phyloP scores from a whole-genome alignment of 2,113 vertebrate species.

The Dinomys branickii region DNA sequence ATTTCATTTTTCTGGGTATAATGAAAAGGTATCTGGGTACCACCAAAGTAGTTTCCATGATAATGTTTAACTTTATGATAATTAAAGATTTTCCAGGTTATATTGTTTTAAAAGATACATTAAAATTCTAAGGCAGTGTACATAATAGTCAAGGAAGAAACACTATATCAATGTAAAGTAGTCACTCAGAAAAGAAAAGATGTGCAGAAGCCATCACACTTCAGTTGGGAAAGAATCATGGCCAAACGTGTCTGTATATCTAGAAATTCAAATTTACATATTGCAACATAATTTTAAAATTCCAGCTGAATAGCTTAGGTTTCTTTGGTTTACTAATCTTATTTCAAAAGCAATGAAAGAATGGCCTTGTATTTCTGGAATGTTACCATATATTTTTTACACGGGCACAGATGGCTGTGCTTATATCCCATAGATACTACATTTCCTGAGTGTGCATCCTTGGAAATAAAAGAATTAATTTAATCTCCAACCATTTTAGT shows the following conservation, averaged over 20 bases:
- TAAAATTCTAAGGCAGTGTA: neutral
- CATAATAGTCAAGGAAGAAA: neutral
- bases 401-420: slow-evolving; percentile 42
- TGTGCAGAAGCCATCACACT: neutral
- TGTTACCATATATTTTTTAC: slow-evolving; percentile 43
- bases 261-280: neutral
- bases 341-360: slow-evolving; percentile 30
- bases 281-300: slow-evolving; percentile 37
- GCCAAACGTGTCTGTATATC: neutral
- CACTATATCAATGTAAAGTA: neutral
- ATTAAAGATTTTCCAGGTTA: neutral
- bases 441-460: slow-evolving; percentile 63
- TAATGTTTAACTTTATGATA: neutral
- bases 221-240: neutral
- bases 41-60: neutral
- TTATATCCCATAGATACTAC: slow-evolving; percentile 48
- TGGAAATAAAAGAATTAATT: slow-evolving; percentile 64
- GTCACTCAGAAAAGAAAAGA: neutral
- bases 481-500: slow-evolving; percentile 52
- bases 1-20: neutral
- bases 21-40: neutral
- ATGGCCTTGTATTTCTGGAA: slow-evolving; percentile 5
- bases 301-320: neutral
- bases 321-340: slow-evolving; percentile 21
- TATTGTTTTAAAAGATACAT: neutral